These are phyloP conservation scores for Xylocopa sonorina DNA, from an alignment of 1,140 invertebrate species.

Conservation along the genomic window DNA sequence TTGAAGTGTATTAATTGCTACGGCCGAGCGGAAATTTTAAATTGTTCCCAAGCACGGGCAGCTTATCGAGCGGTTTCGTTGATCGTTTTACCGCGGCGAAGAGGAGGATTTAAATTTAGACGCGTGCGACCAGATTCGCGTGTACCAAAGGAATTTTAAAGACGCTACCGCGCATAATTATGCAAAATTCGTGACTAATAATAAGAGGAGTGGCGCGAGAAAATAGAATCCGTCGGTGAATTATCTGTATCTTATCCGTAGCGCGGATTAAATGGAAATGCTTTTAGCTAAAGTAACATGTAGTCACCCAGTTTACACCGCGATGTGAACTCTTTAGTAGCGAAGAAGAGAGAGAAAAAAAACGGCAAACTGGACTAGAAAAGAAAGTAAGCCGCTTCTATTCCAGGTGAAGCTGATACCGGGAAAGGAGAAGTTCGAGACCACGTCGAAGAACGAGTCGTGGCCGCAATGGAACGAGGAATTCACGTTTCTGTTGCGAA, in stretches of 20 bases:
- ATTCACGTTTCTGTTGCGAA: slow-evolving; percentile 85
- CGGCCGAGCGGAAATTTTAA: not conserved
- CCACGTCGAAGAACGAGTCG: slow-evolving; percentile 87
- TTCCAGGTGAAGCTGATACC: slow-evolving; percentile 89
- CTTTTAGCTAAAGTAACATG: not conserved
- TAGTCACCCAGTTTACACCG: not conserved
- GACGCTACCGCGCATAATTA: not conserved
- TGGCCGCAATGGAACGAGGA: slow-evolving; percentile 91
- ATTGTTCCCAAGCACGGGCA: not conserved
- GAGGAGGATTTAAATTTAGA: not conserved
- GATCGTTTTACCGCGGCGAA: not conserved
- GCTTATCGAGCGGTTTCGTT: not conserved
- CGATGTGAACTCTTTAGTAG: no score
- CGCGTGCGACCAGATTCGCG: not conserved
- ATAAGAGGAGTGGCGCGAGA: not conserved
- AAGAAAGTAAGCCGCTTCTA: slow-evolving; percentile 34
- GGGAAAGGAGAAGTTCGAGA: slow-evolving; percentile 88
- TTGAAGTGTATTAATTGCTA: slow-evolving; percentile 1
- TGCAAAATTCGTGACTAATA: not conserved
- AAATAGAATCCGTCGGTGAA: not conserved
- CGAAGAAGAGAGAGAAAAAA: no score
- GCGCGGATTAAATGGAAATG: not conserved
- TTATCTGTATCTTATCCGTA: not conserved
- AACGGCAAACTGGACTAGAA: not conserved
- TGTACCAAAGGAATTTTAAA: not conserved